Evolutionary conservation across 2,113 vertebrate genomes (phyloP), one percentile per base, ranked within the genome.

Genomic region (Ctenodactylus gundi): DNA sequence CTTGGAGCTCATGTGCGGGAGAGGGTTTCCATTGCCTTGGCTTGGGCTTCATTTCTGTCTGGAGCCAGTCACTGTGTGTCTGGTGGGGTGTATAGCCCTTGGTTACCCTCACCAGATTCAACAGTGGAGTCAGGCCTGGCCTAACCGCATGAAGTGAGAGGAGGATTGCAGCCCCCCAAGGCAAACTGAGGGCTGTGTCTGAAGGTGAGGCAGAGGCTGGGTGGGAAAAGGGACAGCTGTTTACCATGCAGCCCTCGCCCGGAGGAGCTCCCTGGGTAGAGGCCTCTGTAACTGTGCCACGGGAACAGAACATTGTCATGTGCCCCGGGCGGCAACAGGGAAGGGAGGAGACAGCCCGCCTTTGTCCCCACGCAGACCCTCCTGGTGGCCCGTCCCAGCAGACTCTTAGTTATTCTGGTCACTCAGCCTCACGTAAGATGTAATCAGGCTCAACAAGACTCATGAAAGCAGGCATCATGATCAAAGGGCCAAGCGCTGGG

Each of bases 341-440:
- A 12, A 1, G 10, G 51, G 12, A 41, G 23, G 4, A 25, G 0
- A 49, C 27, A 34, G 7, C 5, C 34, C 41, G 4, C 0, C 13
- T 9, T 86, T 9, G 58, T 39, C 41, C 23, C 8, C 20, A 7
- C 34, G 31, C 44, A 82, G 1, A 44, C n/a, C 23, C 44, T 77
- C 73, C 39, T 18, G 10, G 58, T 17, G 8, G 25, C 34, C 27
- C 13, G 9, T 41, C n/a, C 34, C 20, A 34, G 20, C 29, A 62
- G 62, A 53, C 21, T 15, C 80, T 64, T 31, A 57, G 91, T 34
- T 75, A 72, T 88, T 83, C 85, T 31, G 34, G 41, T 83, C 55
- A 73, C 68, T 78, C 17, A 1, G 1, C 68, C 49, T 49, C 62
- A 2, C 36, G 58, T 27, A 20, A 68, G 70, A 51, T 15, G 58